Conservation (phyloP, 2,797 vertebrate species). For the Characodon lateralis region DNA sequence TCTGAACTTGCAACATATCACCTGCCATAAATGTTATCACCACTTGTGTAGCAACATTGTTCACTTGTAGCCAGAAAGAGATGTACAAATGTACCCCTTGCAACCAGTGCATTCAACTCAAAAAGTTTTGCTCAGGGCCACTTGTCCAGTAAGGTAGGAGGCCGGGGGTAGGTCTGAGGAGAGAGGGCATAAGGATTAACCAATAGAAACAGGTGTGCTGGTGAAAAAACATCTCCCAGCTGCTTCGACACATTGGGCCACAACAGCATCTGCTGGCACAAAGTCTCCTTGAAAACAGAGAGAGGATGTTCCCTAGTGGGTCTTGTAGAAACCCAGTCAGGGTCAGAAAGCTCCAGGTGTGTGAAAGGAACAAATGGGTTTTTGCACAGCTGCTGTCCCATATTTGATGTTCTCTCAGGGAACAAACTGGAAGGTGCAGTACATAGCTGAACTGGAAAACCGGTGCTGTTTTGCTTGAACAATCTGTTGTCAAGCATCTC, state of each 20-base stretch:
- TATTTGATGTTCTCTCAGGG: conserved; percentile 51
- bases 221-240: conserved; percentile 12
- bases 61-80: conserved; percentile 12
- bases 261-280: conserved; percentile 20
- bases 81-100: conserved; percentile 11
- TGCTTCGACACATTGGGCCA: conserved; percentile 32
- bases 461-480: conserved; percentile 65
- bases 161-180: conserved; percentile 43
- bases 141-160: conserved; percentile 55
- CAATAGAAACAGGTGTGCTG: conserved; percentile 12
- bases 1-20: conserved; percentile 43
- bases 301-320: background rate
- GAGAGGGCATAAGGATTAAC: conserved; percentile 21
- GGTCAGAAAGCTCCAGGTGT: conserved; percentile 45
- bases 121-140: conserved; percentile 5
- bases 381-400: conserved; percentile 45
- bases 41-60: conserved; percentile 9
- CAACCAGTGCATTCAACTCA: background rate
- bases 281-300: conserved; percentile 51
- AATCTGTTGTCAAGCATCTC: conserved; percentile 44
- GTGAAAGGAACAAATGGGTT: conserved; percentile 50
- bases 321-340: conserved; percentile 39
- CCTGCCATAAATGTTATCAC: conserved; percentile 19
- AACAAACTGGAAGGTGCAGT: conserved; percentile 49
- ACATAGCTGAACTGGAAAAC: conserved; percentile 60